Evolutionary conservation across 1,140 invertebrate species (phyloP), one percentile per base, ranked within the genome.

Genomic region (Bactericera cockerelli): DNA sequence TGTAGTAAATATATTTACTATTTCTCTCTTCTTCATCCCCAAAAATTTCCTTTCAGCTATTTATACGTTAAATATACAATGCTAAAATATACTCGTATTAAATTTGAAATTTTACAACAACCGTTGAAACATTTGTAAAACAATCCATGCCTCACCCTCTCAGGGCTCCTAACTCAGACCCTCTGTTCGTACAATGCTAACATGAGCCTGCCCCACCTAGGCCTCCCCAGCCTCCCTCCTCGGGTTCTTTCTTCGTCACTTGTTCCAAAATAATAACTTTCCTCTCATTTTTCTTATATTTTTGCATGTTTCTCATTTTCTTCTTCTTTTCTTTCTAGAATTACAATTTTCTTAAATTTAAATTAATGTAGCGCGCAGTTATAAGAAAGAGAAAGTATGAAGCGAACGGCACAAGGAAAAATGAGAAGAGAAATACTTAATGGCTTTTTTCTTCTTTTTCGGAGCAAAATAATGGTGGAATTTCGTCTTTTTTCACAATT

Each of bases 281-380:
- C 42, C n/a, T 16, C 42, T 49, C 42, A 49, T 49, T 49, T 49
- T 49, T 49, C 42, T 49, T 22, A 49, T 49, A 49, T 49, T 49
- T 49, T 49, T 49, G 42, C 42, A 49, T 49, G 42, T 49, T 49
- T n/a, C 22, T 49, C n/a, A n/a, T n/a, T n/a, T n/a, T n/a, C n/a
- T n/a, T n/a, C n/a, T 49, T 49, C 3, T 16, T 49, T 49, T 49
- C 42, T 49, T 49, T 49, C 42, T 49, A 10, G 42, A 49, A 49
- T 49, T 49, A 49, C 42, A 49, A 49, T 49, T 49, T 49, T 49
- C 42, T 49, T 49, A 49, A 49, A 49, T 49, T 49, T 49, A 49
- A 49, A 49, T 49, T 49, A 49, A 49, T 49, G 42, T 49, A 49
- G 42, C 42, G 42, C 42, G 42, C 42, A 49, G 42, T 49, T 49